Evolutionary conservation across 2,888 invertebrate species (phyloP).

Genomic region (Acanthococcus lagerstroemiae): DNA sequence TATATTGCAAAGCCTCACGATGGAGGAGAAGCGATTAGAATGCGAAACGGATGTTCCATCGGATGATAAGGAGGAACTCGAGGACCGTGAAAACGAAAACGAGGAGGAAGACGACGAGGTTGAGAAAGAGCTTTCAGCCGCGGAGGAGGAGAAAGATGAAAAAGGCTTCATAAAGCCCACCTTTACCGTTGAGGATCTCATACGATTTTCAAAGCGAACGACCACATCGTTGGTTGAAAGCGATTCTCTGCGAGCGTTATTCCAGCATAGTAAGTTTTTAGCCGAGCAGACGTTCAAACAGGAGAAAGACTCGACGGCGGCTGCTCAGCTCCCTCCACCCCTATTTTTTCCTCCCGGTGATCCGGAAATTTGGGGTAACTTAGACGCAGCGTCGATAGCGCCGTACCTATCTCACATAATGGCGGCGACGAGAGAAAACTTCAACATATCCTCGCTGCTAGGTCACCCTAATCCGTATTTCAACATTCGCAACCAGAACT

Average conservation of each 20-base stretch:
- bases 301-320: slow-evolving; percentile 31
- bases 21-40: slow-evolving; percentile 34
- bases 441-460: slow-evolving; percentile 36
- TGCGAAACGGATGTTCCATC: slow-evolving; percentile 17
- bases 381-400: slow-evolving; percentile 46
- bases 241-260: slow-evolving; percentile 47
- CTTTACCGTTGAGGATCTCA: slow-evolving; percentile 51
- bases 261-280: slow-evolving; percentile 43
- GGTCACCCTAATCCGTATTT: slow-evolving; percentile 41
- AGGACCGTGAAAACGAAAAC: slow-evolving; percentile 34
- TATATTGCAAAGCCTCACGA: slow-evolving; percentile 39
- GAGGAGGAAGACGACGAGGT: slow-evolving; percentile 34
- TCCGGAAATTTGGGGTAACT: slow-evolving; percentile 37
- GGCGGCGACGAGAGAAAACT: slow-evolving; percentile 12
- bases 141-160: slow-evolving; percentile 51
- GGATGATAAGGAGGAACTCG: slow-evolving; percentile 33
- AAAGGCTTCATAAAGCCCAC: slow-evolving; percentile 49
- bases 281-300: slow-evolving; percentile 29
- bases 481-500: slow-evolving; percentile 43
- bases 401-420: slow-evolving; percentile 41
- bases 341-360: slow-evolving; percentile 34
- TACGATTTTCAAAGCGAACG: slow-evolving; percentile 44
- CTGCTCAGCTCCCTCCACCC: slow-evolving; percentile 23
- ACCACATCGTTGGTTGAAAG: slow-evolving; percentile 41
- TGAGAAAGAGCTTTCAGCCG: slow-evolving; percentile 45